A percentile compares a stretch with the other conserved stretches of the same genome.
These are phyloP conservation scores for Microcebus lehilahytsara DNA, from an alignment of 2,113 vertebrate genomes.

Conservation along the genomic window DNA sequence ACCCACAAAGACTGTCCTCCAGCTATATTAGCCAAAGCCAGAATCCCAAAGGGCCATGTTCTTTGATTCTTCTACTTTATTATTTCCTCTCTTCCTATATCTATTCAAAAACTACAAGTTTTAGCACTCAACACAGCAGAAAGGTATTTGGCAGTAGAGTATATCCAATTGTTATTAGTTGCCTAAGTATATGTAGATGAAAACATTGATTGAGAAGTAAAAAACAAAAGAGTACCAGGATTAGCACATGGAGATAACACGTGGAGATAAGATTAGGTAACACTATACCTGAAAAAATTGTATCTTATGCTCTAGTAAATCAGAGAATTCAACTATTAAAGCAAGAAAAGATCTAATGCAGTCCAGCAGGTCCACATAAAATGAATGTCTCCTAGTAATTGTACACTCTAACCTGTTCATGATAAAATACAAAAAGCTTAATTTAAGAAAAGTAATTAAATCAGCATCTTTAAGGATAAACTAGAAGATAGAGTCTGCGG, in stretches of 20 bases:
- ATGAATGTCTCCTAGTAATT: background rate
- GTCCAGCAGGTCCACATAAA: background rate
- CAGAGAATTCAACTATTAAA: background rate
- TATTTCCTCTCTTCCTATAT: background rate
- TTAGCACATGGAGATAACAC: background rate
- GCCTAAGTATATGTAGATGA: background rate
- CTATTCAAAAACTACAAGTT: background rate
- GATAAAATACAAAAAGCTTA: background rate
- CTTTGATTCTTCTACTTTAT: background rate
- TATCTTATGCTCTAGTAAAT: background rate
- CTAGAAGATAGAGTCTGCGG: too few species aligned
- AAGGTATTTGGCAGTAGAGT: background rate
- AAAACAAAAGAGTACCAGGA: background rate
- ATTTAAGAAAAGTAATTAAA: background rate
- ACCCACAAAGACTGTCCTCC: background rate
- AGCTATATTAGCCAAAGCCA: background rate
- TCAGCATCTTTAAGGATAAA: background rate
- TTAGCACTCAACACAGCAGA: background rate
- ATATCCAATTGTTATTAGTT: background rate
- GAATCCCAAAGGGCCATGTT: background rate
- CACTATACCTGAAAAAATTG: background rate
- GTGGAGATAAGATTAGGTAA: background rate
- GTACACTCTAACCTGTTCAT: background rate
- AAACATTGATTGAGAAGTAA: background rate
- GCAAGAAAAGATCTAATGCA: background rate